phyloP scores from a whole-genome alignment of 2,113 vertebrate genomes.

The Pristiophorus japonicus region DNA sequence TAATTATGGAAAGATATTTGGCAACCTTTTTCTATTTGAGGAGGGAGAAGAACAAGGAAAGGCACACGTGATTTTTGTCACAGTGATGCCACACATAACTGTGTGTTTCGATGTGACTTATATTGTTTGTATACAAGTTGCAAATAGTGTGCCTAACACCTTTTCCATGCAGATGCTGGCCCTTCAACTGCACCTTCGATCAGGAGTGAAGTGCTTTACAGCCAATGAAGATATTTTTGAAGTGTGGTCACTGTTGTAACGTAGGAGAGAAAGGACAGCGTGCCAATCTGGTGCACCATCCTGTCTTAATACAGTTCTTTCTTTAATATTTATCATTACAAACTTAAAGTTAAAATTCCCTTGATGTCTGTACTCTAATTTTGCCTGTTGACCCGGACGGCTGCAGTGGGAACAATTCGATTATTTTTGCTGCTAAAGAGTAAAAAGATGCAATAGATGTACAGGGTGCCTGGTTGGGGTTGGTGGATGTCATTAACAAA shows the following conservation, averaged over 20 bases:
- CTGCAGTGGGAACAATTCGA: neutral
- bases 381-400: neutral
- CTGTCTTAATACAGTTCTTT: neutral
- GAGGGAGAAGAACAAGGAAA: neutral
- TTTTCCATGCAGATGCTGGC: neutral
- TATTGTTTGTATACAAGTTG: neutral
- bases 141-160: too few relatives aligned
- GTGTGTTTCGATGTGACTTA: neutral
- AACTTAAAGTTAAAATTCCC: neutral
- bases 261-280: neutral
- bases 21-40: neutral
- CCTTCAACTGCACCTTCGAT: neutral
- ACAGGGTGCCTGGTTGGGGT: neutral
- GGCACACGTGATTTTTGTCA: neutral
- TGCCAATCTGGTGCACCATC: neutral
- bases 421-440: neutral
- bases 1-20: neutral
- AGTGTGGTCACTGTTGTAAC: neutral
- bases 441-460: neutral
- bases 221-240: neutral
- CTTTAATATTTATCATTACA: neutral
- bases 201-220: neutral
- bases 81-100: neutral
- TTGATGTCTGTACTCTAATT: neutral
- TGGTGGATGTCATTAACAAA: constrained; percentile 31